Conservation (phyloP, 2,888 invertebrate genomes). For the Cheilosia urbana region DNA sequence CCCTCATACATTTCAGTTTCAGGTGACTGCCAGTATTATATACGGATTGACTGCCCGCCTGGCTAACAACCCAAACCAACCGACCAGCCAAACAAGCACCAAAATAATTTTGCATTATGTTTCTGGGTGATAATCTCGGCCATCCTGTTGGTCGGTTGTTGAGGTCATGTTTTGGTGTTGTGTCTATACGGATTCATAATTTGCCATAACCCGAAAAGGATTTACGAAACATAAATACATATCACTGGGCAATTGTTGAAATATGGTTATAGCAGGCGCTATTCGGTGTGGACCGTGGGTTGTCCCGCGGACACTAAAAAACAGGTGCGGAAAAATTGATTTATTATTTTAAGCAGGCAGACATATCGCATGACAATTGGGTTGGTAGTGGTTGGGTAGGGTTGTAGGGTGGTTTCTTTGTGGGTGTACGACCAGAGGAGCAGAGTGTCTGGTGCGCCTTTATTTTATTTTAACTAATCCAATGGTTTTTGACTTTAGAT, state of each 20-base stretch:
- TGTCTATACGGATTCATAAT: constrained; percentile 49
- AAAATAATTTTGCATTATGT: constrained; percentile 27
- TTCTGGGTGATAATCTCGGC: constrained; percentile 34
- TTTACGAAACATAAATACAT: constrained; percentile 68
- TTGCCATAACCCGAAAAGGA: constrained; percentile 53
- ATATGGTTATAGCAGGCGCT: constrained; percentile 56
- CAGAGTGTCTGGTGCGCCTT: too few species aligned
- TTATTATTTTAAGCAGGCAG: constrained; percentile 40
- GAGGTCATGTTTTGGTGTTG: constrained; percentile 59
- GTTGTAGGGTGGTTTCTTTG: background rate
- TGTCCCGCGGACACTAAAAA: constrained; percentile 45
- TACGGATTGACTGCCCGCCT: background rate
- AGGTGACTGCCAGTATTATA: constrained; percentile 48
- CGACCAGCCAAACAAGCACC: constrained; percentile 8
- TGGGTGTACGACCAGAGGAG: background rate
- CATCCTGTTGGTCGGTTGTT: constrained; percentile 52
- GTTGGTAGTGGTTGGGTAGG: background rate
- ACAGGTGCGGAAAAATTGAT: constrained; percentile 65
- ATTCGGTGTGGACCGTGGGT: background rate
- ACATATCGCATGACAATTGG: constrained; percentile 17
- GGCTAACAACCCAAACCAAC: background rate
- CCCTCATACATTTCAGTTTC: constrained; percentile 53
- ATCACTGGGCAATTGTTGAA: constrained; percentile 51
- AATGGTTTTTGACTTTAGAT: too few species aligned
- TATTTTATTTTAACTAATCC: too few species aligned